These are phyloP conservation scores for Apocheima hispidaria DNA, from an alignment of 2,888 invertebrate species.

Conservation along the genomic window DNA sequence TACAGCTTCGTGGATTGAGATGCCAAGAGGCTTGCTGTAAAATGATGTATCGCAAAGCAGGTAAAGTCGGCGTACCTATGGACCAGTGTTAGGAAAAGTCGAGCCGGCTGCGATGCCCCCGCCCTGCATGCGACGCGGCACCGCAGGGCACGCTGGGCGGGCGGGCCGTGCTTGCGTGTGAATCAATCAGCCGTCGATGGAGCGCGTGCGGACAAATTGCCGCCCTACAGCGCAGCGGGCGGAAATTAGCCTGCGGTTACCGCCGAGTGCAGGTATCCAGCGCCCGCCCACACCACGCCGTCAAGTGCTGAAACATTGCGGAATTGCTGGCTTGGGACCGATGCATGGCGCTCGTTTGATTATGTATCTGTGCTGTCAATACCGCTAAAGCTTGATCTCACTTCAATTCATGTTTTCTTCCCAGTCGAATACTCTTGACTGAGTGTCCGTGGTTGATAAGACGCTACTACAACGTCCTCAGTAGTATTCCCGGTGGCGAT, in stretches of 20 bases:
- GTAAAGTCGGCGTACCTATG: background rate
- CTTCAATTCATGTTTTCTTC: no score
- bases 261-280: slow-evolving; percentile 3
- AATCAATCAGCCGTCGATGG: slow-evolving; percentile 32
- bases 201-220: background rate
- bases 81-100: background rate
- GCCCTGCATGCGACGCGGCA: background rate
- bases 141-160: background rate
- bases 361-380: no score
- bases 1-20: no score
- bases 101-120: no score
- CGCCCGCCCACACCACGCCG: background rate
- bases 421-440: no score
- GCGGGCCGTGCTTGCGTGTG: slow-evolving; percentile 29
- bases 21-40: no score
- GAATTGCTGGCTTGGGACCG: background rate
- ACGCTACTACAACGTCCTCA: no score
- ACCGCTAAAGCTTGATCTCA: no score
- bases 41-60: no score
- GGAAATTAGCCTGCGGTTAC: slow-evolving; percentile 22
- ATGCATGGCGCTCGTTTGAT: background rate
- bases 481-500: no score
- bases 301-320: background rate
- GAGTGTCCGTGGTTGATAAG: no score
- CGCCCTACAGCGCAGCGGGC: slow-evolving; percentile 4